A percentile compares a stretch with the other conserved stretches of the same genome.
phyloP scores from a whole-genome alignment of 1,140 invertebrate species.

The Anastrepha obliqua region DNA sequence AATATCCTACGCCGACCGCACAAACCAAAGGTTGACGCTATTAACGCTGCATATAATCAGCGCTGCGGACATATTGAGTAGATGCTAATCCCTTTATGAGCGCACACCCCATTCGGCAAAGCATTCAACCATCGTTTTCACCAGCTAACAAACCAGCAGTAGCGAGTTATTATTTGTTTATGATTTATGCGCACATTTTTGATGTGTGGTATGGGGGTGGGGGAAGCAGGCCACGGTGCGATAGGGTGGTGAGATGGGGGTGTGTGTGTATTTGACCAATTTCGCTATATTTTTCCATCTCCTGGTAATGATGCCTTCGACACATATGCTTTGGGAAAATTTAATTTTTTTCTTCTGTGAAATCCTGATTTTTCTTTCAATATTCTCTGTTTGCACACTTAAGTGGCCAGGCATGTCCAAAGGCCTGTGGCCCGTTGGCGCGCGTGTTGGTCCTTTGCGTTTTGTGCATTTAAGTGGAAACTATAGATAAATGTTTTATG shows the following conservation, averaged over 20 bases:
- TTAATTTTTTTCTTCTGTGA: not conserved
- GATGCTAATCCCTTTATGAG: conserved; percentile 42
- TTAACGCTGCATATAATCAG: conserved; percentile 7
- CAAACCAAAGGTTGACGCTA: not conserved
- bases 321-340: conserved; percentile 38
- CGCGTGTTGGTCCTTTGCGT: conserved; percentile 38
- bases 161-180: conserved; percentile 37
- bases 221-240: not conserved
- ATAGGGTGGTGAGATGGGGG: not conserved
- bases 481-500: conserved; percentile 73
- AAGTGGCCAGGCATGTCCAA: conserved; percentile 31
- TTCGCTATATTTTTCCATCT: not conserved
- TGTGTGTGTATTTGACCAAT: conserved; percentile 6
- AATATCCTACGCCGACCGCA: not conserved
- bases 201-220: not conserved
- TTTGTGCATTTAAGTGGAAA: conserved; percentile 72
- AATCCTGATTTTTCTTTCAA: not conserved
- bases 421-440: not conserved
- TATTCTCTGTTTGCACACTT: not conserved
- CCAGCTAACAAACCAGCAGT: not conserved
- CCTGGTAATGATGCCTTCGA: not conserved
- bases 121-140: conserved; percentile 12
- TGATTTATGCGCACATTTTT: conserved; percentile 47
- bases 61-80: not conserved
- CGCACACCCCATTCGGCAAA: conserved; percentile 4